A percentile compares a stretch with the other conserved stretches of the same genome.
Conservation (phyloP, 2,113 vertebrate genomes). For the Gracilinanus agilis region DNA sequence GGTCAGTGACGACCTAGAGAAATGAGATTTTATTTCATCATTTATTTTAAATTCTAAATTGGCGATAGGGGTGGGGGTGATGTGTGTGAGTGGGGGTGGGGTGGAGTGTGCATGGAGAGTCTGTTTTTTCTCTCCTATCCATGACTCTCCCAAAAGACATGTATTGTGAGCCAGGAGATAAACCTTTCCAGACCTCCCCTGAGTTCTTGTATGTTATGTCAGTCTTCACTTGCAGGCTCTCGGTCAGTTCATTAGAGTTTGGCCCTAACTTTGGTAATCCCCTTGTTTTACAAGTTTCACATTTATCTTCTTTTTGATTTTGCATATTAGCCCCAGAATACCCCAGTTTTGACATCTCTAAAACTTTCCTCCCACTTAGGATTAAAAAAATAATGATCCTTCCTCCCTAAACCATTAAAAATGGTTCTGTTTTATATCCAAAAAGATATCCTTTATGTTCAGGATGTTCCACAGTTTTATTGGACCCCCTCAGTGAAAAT, state of each 20-base stretch:
- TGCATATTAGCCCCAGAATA: conserved; percentile 42
- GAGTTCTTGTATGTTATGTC: conserved; percentile 53
- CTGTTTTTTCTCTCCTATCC: conserved; percentile 60
- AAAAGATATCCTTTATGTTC: conserved; percentile 49
- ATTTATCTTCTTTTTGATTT: conserved; percentile 68
- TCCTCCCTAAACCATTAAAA: conserved; percentile 56
- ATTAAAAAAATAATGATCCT: conserved; percentile 35
- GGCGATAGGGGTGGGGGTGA: conserved; percentile 16
- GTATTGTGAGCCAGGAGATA: background rate
- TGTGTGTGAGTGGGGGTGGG: background rate
- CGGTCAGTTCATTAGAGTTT: conserved; percentile 14
- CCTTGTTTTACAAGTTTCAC: conserved; percentile 42
- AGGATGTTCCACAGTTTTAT: conserved; percentile 67
- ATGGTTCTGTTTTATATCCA: conserved; percentile 76
- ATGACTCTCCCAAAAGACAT: conserved; percentile 9
- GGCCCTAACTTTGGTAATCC: conserved; percentile 49
- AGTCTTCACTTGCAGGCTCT: conserved; percentile 55
- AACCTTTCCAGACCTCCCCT: conserved; percentile 68
- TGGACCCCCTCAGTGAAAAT: conserved; percentile 40
- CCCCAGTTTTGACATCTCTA: conserved; percentile 60
- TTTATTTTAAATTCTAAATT: background rate
- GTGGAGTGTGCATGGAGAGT: conserved; percentile 20
- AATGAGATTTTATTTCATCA: background rate
- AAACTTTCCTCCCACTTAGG: conserved; percentile 54
- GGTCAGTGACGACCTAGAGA: background rate